phyloP scores from a whole-genome alignment of 2,888 invertebrate genomes.

The Nowickia ferox region DNA sequence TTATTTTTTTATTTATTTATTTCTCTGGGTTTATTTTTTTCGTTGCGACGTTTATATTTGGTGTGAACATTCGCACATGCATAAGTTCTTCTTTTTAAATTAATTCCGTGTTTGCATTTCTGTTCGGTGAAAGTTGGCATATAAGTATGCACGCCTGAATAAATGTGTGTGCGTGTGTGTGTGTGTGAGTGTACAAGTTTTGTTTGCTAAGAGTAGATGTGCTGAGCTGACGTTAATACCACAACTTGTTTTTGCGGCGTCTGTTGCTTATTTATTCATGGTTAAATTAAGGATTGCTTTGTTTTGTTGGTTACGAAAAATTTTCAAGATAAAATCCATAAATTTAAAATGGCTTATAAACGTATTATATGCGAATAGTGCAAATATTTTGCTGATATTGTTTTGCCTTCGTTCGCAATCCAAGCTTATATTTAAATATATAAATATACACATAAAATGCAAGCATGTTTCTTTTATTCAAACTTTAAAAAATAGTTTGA shows the following conservation, averaged over 20 bases:
- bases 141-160: not conserved
- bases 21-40: not conserved
- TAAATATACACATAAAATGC: not conserved
- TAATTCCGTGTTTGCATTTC: conserved; percentile 25
- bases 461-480: not conserved
- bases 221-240: conserved; percentile 31
- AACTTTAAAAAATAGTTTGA: not conserved
- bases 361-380: conserved; percentile 23
- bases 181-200: not conserved
- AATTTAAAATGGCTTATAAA: conserved; percentile 60
- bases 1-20: conserved; percentile 2
- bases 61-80: conserved; percentile 59
- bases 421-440: not conserved
- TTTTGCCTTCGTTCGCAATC: conserved; percentile 2
- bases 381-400: not conserved
- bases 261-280: conserved; percentile 50
- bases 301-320: conserved; percentile 14
- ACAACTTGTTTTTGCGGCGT: conserved; percentile 16
- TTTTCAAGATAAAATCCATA: conserved; percentile 48
- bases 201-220: not conserved
- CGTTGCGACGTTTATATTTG: conserved; percentile 26
- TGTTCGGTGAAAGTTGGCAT: not conserved
- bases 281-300: conserved; percentile 50
- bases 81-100: conserved; percentile 25
- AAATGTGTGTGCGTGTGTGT: not conserved